Conservation (phyloP, 2,113 vertebrate species). For the Ceyx cyanopectus region DNA sequence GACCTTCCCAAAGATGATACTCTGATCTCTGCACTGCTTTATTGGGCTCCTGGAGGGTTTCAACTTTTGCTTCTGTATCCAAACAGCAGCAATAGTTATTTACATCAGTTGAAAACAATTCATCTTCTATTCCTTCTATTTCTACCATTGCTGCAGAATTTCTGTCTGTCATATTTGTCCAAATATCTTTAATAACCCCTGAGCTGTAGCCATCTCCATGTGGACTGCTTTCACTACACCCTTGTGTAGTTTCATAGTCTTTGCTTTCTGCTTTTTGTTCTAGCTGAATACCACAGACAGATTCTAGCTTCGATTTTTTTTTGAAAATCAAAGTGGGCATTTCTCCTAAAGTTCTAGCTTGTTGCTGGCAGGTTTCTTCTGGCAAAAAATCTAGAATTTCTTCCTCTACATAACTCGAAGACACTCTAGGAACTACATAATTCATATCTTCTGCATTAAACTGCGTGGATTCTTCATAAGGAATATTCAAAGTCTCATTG, state of each 20-base stretch:
- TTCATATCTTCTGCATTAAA: conserved; percentile 89
- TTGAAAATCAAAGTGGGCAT: conserved; percentile 86
- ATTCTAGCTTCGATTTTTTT: conserved; percentile 97
- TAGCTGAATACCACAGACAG: conserved; percentile 95
- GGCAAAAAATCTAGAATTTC: conserved; percentile 95
- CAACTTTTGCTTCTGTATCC: conserved; percentile 82
- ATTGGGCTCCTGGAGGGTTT: conserved; percentile 82
- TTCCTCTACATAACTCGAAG: conserved; percentile 91
- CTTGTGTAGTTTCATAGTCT: conserved; percentile 83
- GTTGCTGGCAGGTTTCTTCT: conserved; percentile 85
- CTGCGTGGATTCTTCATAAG: conserved; percentile 87
- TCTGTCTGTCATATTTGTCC: conserved; percentile 89
- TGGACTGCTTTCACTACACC: conserved; percentile 84
- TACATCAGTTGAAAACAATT: conserved; percentile 85
- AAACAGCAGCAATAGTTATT: conserved; percentile 88
- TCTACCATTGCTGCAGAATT: conserved; percentile 78
- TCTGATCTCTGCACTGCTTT: conserved; percentile 95
- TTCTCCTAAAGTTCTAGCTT: conserved; percentile 81
- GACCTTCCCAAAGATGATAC: conserved; percentile 96
- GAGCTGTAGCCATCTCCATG: conserved; percentile 91
- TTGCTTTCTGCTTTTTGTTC: conserved; percentile 89
- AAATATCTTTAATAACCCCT: conserved; percentile 98
- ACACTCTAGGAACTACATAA: conserved; percentile 90
- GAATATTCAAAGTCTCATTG: conserved; percentile 89
- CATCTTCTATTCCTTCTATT: conserved; percentile 82